Evolutionary conservation across 1,140 invertebrate genomes (phyloP).

Genomic region (Pseudomyrmex flavicornis): DNA sequence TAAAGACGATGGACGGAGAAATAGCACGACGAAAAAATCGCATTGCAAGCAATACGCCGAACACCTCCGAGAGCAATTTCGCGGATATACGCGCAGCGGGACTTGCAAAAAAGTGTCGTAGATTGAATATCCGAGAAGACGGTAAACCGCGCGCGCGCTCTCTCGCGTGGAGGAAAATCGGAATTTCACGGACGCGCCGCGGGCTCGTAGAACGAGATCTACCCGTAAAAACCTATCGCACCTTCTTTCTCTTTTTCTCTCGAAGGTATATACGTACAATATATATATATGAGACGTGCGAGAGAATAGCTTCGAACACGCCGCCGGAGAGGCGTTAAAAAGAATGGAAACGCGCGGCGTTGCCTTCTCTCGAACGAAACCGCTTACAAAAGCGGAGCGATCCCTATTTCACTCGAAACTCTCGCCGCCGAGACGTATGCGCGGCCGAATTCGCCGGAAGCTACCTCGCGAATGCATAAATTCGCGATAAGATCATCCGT

Average conservation of each 20-base stretch:
- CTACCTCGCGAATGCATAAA: conserved; percentile 73
- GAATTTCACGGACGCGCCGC: conserved; percentile 53
- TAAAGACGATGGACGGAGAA: background rate
- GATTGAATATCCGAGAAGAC: conserved; percentile 49
- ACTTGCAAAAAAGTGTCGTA: conserved; percentile 32
- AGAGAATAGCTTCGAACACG: conserved; percentile 37
- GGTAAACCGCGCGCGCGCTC: conserved; percentile 27
- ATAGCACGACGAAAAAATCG: background rate
- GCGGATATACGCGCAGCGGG: conserved; percentile 11
- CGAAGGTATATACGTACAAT: conserved; percentile 3
- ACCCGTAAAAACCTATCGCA: conserved; percentile 44
- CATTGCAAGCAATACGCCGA: background rate
- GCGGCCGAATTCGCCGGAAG: conserved; percentile 42
- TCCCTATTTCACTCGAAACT: conserved; percentile 43
- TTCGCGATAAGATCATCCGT: conserved; percentile 76
- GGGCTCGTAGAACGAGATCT: conserved; percentile 19
- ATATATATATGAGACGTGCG: conserved; percentile 6
- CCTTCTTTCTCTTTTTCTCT: background rate
- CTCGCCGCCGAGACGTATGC: conserved; percentile 53
- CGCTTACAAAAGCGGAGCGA: conserved; percentile 29
- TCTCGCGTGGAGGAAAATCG: conserved; percentile 54
- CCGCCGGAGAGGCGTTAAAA: conserved; percentile 32
- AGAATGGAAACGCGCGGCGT: conserved; percentile 42
- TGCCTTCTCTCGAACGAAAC: conserved; percentile 12
- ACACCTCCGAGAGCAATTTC: conserved; percentile 25